Conservation (phyloP, 2,113 vertebrate species). For the Gasterosteus nipponicus region DNA sequence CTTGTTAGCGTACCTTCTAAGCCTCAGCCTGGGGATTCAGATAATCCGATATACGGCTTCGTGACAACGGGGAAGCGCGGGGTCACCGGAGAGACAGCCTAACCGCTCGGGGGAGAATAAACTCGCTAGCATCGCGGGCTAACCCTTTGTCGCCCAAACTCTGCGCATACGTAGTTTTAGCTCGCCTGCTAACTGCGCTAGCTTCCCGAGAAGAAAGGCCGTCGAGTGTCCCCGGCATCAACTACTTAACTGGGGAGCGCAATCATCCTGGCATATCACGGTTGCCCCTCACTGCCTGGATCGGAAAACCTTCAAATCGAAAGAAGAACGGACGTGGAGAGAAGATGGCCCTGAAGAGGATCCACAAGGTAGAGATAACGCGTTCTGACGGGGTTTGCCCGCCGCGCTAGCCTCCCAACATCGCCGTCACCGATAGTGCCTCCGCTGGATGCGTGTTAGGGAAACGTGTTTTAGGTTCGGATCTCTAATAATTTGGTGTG, state of each 20-base stretch:
- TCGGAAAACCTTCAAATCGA: neutral
- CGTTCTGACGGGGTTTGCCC: neutral
- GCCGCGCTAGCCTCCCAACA: conserved; percentile 59
- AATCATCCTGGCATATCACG: conserved; percentile 48
- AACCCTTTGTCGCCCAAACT: conserved; percentile 28
- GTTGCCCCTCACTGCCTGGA: conserved; percentile 24
- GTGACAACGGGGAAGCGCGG: neutral
- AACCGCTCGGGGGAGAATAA: neutral
- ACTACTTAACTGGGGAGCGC: conserved; percentile 2
- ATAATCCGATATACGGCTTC: neutral
- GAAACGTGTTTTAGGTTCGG: conserved; percentile 13
- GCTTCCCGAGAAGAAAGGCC: conserved; percentile 56
- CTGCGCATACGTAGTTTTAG: conserved; percentile 66
- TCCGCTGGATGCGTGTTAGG: conserved; percentile 34
- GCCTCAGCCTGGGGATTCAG: neutral
- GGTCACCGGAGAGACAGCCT: neutral
- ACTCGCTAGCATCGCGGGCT: conserved; percentile 1
- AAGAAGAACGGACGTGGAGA: conserved; percentile 30
- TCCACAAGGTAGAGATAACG: conserved; percentile 77
- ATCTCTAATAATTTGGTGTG: neutral
- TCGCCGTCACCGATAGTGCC: neutral
- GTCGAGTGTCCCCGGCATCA: conserved; percentile 50
- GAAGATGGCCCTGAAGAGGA: conserved; percentile 83
- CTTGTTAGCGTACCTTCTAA: conserved; percentile 23
- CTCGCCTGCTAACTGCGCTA: conserved; percentile 59